Evolutionary conservation across 2,888 invertebrate genomes (phyloP).

Genomic region (Ypsolopha scabrella): DNA sequence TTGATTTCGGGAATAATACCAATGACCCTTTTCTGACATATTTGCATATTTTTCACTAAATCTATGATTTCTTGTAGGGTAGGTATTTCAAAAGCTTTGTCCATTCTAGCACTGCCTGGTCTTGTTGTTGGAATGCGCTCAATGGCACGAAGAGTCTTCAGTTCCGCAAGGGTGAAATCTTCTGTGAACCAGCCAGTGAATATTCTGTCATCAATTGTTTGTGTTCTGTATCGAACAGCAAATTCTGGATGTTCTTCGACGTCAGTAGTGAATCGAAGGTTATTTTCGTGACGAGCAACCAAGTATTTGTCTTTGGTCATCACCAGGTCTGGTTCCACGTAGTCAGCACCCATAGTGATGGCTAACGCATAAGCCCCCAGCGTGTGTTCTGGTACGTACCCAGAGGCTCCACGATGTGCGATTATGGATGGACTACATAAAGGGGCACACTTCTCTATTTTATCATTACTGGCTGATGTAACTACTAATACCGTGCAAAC

Average conservation of each 20-base stretch:
- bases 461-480: background rate
- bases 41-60: slow-evolving; percentile 6
- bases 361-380: slow-evolving; percentile 8
- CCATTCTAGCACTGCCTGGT: slow-evolving; percentile 7
- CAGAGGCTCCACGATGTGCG: slow-evolving; percentile 8
- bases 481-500: background rate
- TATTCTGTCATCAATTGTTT: slow-evolving; percentile 2
- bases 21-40: slow-evolving; percentile 1
- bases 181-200: slow-evolving; percentile 8
- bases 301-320: slow-evolving; percentile 7
- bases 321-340: slow-evolving; percentile 8
- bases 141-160: slow-evolving; percentile 5
- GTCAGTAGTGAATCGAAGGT: slow-evolving; percentile 5
- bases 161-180: slow-evolving; percentile 6
- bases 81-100: slow-evolving; percentile 5
- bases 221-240: background rate
- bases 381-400: slow-evolving; percentile 9
- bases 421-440: slow-evolving; percentile 2
- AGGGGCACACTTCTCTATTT: background rate
- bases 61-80: slow-evolving; percentile 7
- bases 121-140: slow-evolving; percentile 3
- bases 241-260: slow-evolving; percentile 5
- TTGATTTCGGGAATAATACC: slow-evolving; percentile 8
- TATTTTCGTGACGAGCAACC: slow-evolving; percentile 7
- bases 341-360: slow-evolving; percentile 9